phyloP scores from a whole-genome alignment of 2,113 vertebrate genomes.

The Hemiscyllium ocellatum region DNA sequence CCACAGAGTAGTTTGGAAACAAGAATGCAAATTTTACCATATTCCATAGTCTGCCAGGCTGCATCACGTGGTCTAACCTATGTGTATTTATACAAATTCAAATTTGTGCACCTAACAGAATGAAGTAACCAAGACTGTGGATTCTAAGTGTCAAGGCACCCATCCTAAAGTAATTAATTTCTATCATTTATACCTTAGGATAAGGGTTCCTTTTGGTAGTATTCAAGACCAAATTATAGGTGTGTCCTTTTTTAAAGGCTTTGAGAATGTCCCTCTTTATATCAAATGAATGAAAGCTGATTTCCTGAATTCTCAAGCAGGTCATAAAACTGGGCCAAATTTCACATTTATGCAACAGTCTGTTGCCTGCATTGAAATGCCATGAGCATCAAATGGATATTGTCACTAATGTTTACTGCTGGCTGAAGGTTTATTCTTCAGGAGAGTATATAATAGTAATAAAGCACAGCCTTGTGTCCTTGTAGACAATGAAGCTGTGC shows the following conservation, averaged over 20 bases:
- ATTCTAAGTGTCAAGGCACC: not conserved
- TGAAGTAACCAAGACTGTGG: not conserved
- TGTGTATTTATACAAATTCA: not conserved
- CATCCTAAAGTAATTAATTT: not conserved
- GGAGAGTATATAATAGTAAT: not conserved
- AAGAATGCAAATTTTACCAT: not conserved
- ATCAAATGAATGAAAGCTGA: not conserved
- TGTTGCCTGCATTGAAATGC: not conserved
- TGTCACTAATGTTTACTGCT: not conserved
- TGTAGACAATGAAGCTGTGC: not conserved
- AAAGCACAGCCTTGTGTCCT: not conserved
- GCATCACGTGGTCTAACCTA: not conserved
- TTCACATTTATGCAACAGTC: not conserved
- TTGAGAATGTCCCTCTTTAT: not conserved
- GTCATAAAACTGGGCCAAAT: not conserved
- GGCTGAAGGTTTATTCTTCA: not conserved
- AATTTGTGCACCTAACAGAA: not conserved
- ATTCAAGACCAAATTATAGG: not conserved
- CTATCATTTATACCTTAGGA: not conserved
- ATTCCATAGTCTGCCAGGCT: not conserved
- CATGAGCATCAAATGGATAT: not conserved
- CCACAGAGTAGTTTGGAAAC: not conserved
- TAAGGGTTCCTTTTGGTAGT: not conserved
- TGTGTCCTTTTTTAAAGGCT: not conserved
- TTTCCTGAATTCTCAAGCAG: not conserved